Conservation (phyloP, 2,888 invertebrate genomes). For the Caenorhabditis parvicauda region DNA sequence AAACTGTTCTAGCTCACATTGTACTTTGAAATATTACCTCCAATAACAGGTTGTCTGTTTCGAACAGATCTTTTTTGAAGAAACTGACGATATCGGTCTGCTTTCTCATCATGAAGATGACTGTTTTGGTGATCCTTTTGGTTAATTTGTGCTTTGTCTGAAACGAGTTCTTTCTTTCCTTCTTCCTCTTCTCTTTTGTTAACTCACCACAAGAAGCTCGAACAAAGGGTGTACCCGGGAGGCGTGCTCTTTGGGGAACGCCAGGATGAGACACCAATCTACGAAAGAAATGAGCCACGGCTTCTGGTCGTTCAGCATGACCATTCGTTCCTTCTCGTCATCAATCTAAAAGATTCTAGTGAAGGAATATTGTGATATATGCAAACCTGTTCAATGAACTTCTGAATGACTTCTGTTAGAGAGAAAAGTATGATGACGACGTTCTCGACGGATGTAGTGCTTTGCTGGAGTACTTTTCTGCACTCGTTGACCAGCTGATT, state of each 20-base stretch:
- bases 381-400: conserved; percentile 1
- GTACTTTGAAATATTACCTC: too few species aligned
- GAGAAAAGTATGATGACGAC: conserved; percentile 18
- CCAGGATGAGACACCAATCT: conserved; percentile 11
- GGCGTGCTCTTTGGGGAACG: neutral
- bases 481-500: conserved; percentile 17
- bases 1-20: too few species aligned
- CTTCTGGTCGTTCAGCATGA: conserved; percentile 5
- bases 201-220: too few species aligned
- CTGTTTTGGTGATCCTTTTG: conserved; percentile 14
- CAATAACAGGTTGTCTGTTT: too few species aligned
- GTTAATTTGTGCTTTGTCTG: conserved; percentile 19
- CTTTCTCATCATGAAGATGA: conserved; percentile 9
- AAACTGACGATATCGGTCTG: too few species aligned
- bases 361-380: neutral
- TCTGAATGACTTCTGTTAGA: conserved; percentile 7
- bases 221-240: too few species aligned
- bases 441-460: conserved; percentile 15
- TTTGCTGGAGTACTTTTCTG: conserved; percentile 1
- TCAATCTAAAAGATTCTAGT: neutral
- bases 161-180: conserved; percentile 3
- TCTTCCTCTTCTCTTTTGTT: conserved; percentile 13
- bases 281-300: conserved; percentile 17
- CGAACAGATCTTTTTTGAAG: too few species aligned
- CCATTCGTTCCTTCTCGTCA: conserved; percentile 3